phyloP scores from a whole-genome alignment of 2,113 vertebrate species.

The Hemibagrus wyckioides region DNA sequence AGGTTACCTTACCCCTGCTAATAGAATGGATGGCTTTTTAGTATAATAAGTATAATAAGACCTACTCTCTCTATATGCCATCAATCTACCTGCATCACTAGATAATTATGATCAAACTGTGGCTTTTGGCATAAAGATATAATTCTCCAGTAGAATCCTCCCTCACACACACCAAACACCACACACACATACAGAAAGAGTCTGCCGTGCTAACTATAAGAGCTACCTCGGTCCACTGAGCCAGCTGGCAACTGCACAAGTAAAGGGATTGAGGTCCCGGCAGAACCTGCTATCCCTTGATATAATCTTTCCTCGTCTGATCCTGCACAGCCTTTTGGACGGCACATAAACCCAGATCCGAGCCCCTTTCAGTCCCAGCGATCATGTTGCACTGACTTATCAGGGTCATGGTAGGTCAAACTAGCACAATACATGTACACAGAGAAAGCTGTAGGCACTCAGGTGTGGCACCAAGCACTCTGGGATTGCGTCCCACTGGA shows the following conservation, averaged over 20 bases:
- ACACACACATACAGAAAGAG: conserved; percentile 3
- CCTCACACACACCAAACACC: conserved; percentile 14
- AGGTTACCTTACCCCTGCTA: background rate
- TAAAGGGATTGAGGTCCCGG: conserved; percentile 20
- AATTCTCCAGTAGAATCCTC: background rate
- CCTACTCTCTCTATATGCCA: background rate
- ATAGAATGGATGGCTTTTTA: background rate
- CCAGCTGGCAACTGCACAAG: conserved; percentile 29
- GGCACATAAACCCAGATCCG: conserved; percentile 13
- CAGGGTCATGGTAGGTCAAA: conserved; percentile 22
- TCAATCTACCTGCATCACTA: background rate
- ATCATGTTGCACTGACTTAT: conserved; percentile 45
- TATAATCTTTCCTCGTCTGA: conserved; percentile 36
- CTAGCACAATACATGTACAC: conserved; percentile 54
- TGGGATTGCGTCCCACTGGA: conserved; percentile 28
- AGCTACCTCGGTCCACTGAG: background rate
- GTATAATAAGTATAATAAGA: background rate
- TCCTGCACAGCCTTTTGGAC: conserved; percentile 1
- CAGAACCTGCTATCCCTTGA: conserved; percentile 15
- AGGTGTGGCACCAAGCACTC: conserved; percentile 26
- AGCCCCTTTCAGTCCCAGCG: conserved; percentile 4
- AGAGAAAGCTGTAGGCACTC: conserved; percentile 47
- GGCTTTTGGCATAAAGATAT: conserved; percentile 3
- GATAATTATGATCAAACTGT: background rate
- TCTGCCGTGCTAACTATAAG: background rate